Conservation (phyloP, 2,888 invertebrate species). For the Amphipyra berbera region DNA sequence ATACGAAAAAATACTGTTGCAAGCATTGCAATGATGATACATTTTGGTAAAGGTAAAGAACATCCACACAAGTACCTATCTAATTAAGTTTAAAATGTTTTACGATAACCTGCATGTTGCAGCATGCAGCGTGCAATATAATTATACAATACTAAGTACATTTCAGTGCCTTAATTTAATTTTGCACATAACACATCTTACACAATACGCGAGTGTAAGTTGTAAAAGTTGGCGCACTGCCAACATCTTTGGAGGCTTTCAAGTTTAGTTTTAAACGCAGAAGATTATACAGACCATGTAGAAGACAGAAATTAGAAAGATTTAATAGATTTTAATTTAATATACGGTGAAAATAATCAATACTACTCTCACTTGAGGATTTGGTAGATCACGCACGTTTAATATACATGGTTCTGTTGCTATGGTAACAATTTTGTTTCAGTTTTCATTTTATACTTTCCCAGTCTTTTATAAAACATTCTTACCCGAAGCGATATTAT, state of each 20-base stretch:
- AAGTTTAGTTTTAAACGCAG: conserved; percentile 33
- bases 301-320: background rate
- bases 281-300: conserved; percentile 30
- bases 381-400: too few species aligned
- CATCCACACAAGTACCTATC: too few species aligned
- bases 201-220: conserved; percentile 35
- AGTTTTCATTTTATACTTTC: too few species aligned
- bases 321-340: background rate
- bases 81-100: too few species aligned
- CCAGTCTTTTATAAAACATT: conserved; percentile 6
- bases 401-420: too few species aligned
- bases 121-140: background rate
- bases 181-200: conserved; percentile 32
- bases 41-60: too few species aligned
- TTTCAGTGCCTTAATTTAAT: conserved; percentile 32
- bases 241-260: conserved; percentile 36
- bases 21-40: background rate
- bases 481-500: conserved; percentile 12
- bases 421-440: too few species aligned
- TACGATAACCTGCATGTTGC: background rate
- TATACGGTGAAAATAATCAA: too few species aligned
- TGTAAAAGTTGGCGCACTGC: conserved; percentile 36
- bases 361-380: too few species aligned
- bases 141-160: background rate
- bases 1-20: background rate